Evolutionary conservation across 2,888 invertebrate genomes (phyloP), one percentile per base, ranked within the genome.

Genomic region (Tachina fera): DNA sequence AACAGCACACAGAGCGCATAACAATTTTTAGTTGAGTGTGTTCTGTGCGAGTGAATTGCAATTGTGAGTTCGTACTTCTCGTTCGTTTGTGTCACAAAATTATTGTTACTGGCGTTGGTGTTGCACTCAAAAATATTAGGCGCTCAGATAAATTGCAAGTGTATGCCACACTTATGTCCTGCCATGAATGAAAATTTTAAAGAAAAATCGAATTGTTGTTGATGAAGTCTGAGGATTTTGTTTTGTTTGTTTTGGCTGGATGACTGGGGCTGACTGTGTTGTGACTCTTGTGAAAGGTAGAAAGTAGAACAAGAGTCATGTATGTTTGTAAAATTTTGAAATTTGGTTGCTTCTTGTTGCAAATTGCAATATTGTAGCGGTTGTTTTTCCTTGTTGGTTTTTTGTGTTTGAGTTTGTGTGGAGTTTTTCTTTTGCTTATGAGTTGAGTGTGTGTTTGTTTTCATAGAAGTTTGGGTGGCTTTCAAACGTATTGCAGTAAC

Each of bases 61-160:
- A 84, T 82, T 78, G 74, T 86, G 80, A 60, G 78, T 70, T 53
- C 22, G 4, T 43, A 77, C 60, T 86, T 31, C 6, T 86, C 67
- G 58, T 74, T 58, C 41, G 77, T 67, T 58, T 78, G 68, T 49
- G 56, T 60, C 75, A 70, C 16, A 60, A 31, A 70, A n/a, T 51
- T 9, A 65, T 19, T 71, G 56, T 67, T 72, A 72, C 43, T 75
- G 61, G 70, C n/a, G 76, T 53, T 81, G 83, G 67, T 83, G 77
- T 67, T 72, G 65, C 70, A 75, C 58, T 72, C 39, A 61, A 60
- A 86, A 86, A 68, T 85, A 86, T 83, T 83, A 86, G 86, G 86
- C 41, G 81, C 79, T 47, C 86, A 86, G 86, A 75, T 75, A 16
- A 43, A 75, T 51, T 49, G 56, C 49, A 63, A 58, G 70, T 53